Conservation (phyloP, 2,797 vertebrate genomes). For the Melanotaenia pygmaea region DNA sequence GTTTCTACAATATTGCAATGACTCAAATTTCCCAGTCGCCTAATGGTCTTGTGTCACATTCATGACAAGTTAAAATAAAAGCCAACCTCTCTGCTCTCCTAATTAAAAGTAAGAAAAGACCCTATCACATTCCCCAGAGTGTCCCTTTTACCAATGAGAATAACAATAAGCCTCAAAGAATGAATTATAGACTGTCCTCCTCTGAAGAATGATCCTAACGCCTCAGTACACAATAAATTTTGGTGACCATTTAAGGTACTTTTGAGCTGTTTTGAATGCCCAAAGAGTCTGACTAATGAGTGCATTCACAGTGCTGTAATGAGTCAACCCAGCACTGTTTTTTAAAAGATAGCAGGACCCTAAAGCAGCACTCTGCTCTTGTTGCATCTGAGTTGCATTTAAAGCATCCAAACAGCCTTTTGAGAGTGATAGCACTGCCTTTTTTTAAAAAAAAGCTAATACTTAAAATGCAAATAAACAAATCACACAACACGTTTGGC, state of each 20-base stretch:
- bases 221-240: conserved; percentile 59
- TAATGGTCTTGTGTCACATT: conserved; percentile 63
- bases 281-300: conserved; percentile 62
- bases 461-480: no score
- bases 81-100: conserved; percentile 44
- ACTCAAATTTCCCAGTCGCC: conserved; percentile 54
- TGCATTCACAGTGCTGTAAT: conserved; percentile 43
- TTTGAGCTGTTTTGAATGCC: conserved; percentile 55
- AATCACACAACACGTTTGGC: no score
- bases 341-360: conserved; percentile 31
- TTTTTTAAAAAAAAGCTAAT: conserved; percentile 39
- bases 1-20: conserved; percentile 22
- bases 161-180: conserved; percentile 72
- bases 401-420: conserved; percentile 37
- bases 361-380: conserved; percentile 28
- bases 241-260: conserved; percentile 52
- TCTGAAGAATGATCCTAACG: conserved; percentile 59
- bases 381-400: conserved; percentile 3
- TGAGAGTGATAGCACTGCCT: conserved; percentile 16
- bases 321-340: conserved; percentile 48
- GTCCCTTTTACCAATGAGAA: conserved; percentile 68
- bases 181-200: conserved; percentile 75
- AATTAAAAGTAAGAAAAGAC: conserved; percentile 71
- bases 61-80: conserved; percentile 48
- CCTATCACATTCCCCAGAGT: conserved; percentile 61